Percentiles rank a stretch among this genome's conserved stretches.
These are phyloP conservation scores for Panulirus ornatus DNA, from an alignment of 1,140 invertebrate genomes.

Conservation along the genomic window DNA sequence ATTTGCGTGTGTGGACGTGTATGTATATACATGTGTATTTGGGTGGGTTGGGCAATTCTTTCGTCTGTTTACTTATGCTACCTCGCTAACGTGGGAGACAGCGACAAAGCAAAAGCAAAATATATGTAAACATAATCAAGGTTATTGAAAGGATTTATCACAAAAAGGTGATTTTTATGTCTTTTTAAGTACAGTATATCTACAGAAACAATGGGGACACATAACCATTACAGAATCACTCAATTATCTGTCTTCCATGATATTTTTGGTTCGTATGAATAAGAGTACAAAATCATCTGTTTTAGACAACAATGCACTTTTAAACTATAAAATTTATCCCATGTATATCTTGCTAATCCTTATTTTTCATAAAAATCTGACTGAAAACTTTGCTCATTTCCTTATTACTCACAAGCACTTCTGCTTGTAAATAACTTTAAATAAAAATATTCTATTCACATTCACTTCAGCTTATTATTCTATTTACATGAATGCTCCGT, in stretches of 20 bases:
- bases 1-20: too few species aligned
- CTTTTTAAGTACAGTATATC: slow-evolving; percentile 36
- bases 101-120: too few species aligned
- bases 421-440: not conserved
- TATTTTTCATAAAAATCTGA: too few species aligned
- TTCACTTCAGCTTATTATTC: not conserved
- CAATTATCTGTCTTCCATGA: slow-evolving; percentile 8
- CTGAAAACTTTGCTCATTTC: too few species aligned
- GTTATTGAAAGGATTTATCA: slow-evolving; percentile 12
- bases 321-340: not conserved
- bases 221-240: slow-evolving; percentile 17
- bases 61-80: too few species aligned
- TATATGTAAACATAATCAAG: too few species aligned
- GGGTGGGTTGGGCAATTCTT: too few species aligned
- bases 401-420: not conserved
- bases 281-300: slow-evolving; percentile 23
- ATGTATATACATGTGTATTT: too few species aligned
- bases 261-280: slow-evolving; percentile 4
- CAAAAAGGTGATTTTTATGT: slow-evolving; percentile 47
- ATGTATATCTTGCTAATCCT: not conserved
- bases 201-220: slow-evolving; percentile 39
- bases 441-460: not conserved
- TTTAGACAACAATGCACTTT: slow-evolving; percentile 16
- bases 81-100: too few species aligned
- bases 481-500: slow-evolving; percentile 12